Evolutionary conservation across 2,888 invertebrate species (phyloP).

Genomic region (Eledone cirrhosa): DNA sequence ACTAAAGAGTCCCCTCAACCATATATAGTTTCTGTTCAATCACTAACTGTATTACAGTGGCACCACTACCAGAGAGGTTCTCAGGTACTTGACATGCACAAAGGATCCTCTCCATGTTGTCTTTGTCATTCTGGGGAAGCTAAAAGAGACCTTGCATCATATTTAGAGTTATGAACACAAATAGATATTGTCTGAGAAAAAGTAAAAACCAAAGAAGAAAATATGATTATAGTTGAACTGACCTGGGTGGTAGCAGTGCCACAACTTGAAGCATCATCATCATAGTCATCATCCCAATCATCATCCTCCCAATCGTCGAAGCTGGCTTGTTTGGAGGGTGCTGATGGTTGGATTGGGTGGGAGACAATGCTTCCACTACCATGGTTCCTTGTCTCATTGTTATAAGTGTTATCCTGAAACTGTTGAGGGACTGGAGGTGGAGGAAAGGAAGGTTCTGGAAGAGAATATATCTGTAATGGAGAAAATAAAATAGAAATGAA

Average conservation of each 20-base stretch:
- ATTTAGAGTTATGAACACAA: not conserved
- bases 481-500: conserved; percentile 16
- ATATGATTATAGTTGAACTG: not conserved
- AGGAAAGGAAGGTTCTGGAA: conserved; percentile 63
- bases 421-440: conserved; percentile 38
- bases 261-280: conserved; percentile 72
- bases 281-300: conserved; percentile 78
- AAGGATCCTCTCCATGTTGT: too few species aligned
- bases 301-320: conserved; percentile 84
- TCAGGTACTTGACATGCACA: too few species aligned
- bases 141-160: not conserved
- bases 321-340: conserved; percentile 25
- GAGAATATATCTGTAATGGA: conserved; percentile 49
- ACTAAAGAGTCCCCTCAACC: too few species aligned
- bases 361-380: not conserved
- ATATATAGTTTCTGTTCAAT: too few species aligned
- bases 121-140: not conserved
- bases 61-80: too few species aligned
- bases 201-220: not conserved
- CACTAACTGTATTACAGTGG: too few species aligned
- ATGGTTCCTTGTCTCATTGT: conserved; percentile 28
- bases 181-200: not conserved
- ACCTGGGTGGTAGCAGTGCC: conserved; percentile 35
- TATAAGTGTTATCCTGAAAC: conserved; percentile 37
- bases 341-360: conserved; percentile 8